Evolutionary conservation across 2,797 vertebrate species (phyloP).

Genomic region (Acanthis flammea): DNA sequence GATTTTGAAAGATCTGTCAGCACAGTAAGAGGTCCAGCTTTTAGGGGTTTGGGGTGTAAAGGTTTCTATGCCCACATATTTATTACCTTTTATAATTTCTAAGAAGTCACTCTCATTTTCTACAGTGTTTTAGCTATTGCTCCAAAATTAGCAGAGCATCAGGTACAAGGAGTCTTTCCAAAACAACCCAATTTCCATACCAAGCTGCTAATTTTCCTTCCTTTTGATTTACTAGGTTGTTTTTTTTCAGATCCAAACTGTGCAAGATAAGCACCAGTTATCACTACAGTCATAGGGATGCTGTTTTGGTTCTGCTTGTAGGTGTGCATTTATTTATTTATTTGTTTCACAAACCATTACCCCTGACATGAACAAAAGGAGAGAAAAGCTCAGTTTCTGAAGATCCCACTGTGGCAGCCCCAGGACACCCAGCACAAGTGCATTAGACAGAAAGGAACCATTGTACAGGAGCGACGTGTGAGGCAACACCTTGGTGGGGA

Average conservation of each 20-base stretch:
- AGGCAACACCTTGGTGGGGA: background rate
- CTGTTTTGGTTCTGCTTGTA: background rate
- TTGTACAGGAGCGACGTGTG: background rate
- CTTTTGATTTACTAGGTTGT: background rate
- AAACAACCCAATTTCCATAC: background rate
- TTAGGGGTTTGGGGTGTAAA: background rate
- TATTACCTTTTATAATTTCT: background rate
- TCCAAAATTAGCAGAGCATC: slow-evolving; percentile 27
- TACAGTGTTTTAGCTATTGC: background rate
- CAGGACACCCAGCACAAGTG: slow-evolving; percentile 5
- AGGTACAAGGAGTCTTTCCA: background rate
- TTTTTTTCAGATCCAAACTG: slow-evolving; percentile 2
- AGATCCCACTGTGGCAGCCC: slow-evolving; percentile 32
- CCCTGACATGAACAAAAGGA: background rate
- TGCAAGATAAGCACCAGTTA: background rate
- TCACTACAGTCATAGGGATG: background rate
- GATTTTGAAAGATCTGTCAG: background rate
- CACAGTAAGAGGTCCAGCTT: background rate
- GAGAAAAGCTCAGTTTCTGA: background rate
- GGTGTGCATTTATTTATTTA: background rate
- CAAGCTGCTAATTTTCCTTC: background rate
- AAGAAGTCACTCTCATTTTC: slow-evolving; percentile 27
- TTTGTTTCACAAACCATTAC: slow-evolving; percentile 51
- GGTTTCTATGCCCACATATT: background rate
- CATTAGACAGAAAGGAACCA: slow-evolving; percentile 23